Conservation (phyloP, 2,113 vertebrate species). For the Boulengeromyrus knoepffleri region DNA sequence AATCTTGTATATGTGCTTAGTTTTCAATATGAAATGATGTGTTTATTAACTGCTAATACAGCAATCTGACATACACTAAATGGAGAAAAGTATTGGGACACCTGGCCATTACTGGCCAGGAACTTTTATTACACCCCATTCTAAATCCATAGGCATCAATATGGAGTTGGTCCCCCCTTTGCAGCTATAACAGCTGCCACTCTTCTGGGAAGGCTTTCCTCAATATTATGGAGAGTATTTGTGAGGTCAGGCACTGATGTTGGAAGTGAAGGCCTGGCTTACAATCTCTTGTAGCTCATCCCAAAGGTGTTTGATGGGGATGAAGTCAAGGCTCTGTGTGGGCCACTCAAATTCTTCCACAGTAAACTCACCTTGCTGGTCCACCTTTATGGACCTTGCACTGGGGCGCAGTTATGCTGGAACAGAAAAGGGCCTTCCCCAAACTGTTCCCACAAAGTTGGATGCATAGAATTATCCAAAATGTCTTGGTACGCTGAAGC, state of each 20-base stretch:
- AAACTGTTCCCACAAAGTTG: neutral
- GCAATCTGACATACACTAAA: neutral
- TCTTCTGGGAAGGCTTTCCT: neutral
- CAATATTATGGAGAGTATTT: neutral
- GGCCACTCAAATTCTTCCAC: neutral
- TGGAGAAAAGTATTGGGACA: neutral
- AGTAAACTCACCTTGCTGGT: neutral
- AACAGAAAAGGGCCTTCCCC: neutral
- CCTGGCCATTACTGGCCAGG: neutral
- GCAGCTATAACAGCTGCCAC: neutral
- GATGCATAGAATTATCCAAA: neutral
- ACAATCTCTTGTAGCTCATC: neutral
- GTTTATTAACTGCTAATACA: neutral
- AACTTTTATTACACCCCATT: neutral
- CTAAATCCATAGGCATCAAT: neutral
- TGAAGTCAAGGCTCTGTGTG: neutral
- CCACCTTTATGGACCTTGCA: neutral
- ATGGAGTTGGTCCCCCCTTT: neutral
- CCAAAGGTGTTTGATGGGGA: neutral
- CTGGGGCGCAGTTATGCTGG: neutral
- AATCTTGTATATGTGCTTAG: neutral
- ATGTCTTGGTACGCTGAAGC: neutral
- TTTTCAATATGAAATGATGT: neutral
- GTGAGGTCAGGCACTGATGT: neutral
- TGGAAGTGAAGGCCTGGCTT: neutral